Conservation (phyloP, 2,888 invertebrate species). For the Drosophila flavopinicola region DNA sequence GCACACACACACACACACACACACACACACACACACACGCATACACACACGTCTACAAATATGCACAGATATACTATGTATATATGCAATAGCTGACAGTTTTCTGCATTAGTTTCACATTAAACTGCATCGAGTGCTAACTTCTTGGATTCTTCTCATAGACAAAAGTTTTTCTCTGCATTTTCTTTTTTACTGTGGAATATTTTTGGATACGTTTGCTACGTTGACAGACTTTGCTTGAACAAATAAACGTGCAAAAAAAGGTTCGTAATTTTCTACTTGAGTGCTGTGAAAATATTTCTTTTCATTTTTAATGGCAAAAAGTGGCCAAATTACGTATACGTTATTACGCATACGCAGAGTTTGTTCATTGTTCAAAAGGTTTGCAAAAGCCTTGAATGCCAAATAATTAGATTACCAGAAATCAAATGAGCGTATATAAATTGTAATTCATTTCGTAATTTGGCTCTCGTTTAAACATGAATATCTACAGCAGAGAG, state of each 20-base stretch:
- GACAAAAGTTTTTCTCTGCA: constrained; percentile 7
- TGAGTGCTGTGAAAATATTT: constrained; percentile 7
- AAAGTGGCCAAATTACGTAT: constrained; percentile 16
- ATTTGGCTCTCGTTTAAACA: not conserved
- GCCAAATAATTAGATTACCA: not conserved
- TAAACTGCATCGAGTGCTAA: constrained; percentile 48
- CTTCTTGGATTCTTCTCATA: constrained; percentile 38
- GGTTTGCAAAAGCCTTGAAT: not conserved
- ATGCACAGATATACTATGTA: constrained; percentile 2
- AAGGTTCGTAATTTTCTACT: constrained; percentile 46
- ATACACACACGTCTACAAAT: not conserved
- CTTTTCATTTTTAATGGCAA: constrained; percentile 4
- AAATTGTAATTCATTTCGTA: not conserved
- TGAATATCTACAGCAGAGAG: not conserved
- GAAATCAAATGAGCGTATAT: constrained; percentile 1
- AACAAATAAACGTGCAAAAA: constrained; percentile 8
- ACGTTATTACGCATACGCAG: constrained; percentile 33
- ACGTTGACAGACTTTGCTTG: constrained; percentile 24
- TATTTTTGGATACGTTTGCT: constrained; percentile 47
- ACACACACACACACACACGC: not conserved
- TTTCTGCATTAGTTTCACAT: constrained; percentile 53
- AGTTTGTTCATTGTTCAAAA: not conserved
- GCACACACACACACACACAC: constrained; percentile 14
- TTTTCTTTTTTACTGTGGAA: constrained; percentile 30
- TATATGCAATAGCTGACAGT: constrained; percentile 19